These are phyloP conservation scores for Agrilus mali DNA, from an alignment of 2,888 invertebrate species.

Conservation along the genomic window DNA sequence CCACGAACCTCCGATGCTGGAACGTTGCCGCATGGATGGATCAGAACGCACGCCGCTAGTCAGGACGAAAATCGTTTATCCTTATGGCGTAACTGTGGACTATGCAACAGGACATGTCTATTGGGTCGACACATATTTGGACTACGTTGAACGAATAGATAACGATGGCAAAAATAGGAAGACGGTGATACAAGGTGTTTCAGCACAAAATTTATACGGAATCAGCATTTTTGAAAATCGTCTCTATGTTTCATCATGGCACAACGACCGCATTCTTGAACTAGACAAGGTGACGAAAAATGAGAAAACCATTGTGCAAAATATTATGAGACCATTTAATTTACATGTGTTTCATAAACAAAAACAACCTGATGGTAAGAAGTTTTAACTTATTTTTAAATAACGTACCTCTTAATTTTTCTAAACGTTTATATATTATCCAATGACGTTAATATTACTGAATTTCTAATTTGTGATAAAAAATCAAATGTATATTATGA, in stretches of 20 bases:
- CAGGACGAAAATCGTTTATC: conserved; percentile 60
- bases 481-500: background rate
- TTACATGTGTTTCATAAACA: conserved; percentile 65
- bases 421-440: background rate
- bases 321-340: conserved; percentile 48
- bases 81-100: conserved; percentile 61
- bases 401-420: background rate
- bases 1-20: conserved; percentile 45
- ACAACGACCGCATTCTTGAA: conserved; percentile 48
- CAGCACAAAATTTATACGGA: conserved; percentile 55
- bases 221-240: conserved; percentile 62
- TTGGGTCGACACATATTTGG: conserved; percentile 72
- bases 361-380: conserved; percentile 57
- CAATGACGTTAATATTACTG: no score
- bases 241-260: conserved; percentile 63
- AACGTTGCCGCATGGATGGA: conserved; percentile 54
- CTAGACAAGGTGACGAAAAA: conserved; percentile 44
- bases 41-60: conserved; percentile 47
- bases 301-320: conserved; percentile 34
- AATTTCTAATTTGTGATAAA: background rate
- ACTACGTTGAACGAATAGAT: conserved; percentile 64
- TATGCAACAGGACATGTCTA: conserved; percentile 56
- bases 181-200: conserved; percentile 40
- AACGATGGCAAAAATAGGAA: conserved; percentile 58
- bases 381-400: background rate